Evolutionary conservation across 2,113 vertebrate genomes (phyloP), one percentile per base, ranked within the genome.

Genomic region (Antigone vipio): DNA sequence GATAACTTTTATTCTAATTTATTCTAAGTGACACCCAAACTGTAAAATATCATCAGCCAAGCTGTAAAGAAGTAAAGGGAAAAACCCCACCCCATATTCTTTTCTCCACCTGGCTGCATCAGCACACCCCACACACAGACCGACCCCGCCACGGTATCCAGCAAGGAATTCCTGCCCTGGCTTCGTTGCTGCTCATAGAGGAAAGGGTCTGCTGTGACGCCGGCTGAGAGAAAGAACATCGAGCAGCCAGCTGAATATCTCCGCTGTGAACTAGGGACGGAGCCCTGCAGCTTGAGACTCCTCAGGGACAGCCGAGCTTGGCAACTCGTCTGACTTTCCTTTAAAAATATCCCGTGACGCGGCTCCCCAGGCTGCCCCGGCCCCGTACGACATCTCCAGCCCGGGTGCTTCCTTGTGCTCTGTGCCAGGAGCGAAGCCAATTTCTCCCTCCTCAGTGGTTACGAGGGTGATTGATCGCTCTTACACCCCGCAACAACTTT

Each of bases 111-210:
- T 14, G 21, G 80, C 77, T 66, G 34, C 4, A 0, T 4, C 84
- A 44, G 72, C 38, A 29, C 64, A 42, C 14, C 30, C 60, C 49
- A 17, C 38, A 34, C 34, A 35, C 69, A 45, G n/a, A n/a, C 16
- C 7, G 10, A 42, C 24, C 29, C 49, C 4, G 0, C 47, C 47
- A 38, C 45, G 8, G 6, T 19, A 27, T 17, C 83, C 60, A 5
- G 9, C 10, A 6, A 18, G 58, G 56, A 56, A 40, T 52, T 52
- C 34, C 11, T 34, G 44, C 45, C 6, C 85, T n/a, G 64, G 34
- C 59, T 30, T 7, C 0, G 0, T 3, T 32, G 66, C 74, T 53
- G 23, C 71, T 56, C 14, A 1, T 26, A 0, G 0, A 73, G 86
- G 52, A 71, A 47, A 35, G 19, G 38, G 32, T 52, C 34, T 56